Evolutionary conservation across 92 coral and sea anemone genomes (phyloP), one percentile per base, ranked within the genome.

Genomic region (Epizoanthus fatuus): DNA sequence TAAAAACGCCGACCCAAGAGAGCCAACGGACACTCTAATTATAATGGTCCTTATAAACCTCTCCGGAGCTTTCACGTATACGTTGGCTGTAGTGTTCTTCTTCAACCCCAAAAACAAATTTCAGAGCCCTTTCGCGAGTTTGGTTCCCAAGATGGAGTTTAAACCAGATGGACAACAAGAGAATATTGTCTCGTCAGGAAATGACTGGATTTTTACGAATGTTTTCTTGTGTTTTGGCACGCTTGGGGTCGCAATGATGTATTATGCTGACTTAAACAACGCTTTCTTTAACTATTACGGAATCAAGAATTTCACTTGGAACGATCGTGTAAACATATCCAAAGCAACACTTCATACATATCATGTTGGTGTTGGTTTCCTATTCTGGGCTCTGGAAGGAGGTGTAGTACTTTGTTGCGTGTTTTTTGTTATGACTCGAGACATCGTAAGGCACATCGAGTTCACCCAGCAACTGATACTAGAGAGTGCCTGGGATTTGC

Each of bases 111-210:
- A 32, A 20, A 80, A 88, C 81, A 79, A 82, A 10, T 88, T 92
- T 68, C 75, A 72, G 15, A 68, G 85, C 47, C 77, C 91, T 6
- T 69, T 54, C 16, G 58, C 87, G 40, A 89, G 81, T 64, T 73
- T 92, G 32, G 74, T 88, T n/a, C 95, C 95, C 35, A 49, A 83
- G 20, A 56, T 89, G 62, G 78, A 81, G 16, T 92, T 85, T 57
- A 84, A 86, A 71, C 95, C 95, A 0, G 67, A 75, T 22, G 95
- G 93, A 10, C 80, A 40, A 7, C 95, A 92, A 16, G 76, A 84
- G 58, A 80, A 57, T n/a, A 59, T 89, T 60, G 72, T 71, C 5
- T 91, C 86, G 6, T 66, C 72, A 52, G 79, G 63, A 42, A 77
- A 52, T 13, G 87, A 88, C 59, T 92, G 93, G 95, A 72, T 85